Evolutionary conservation across 53 echinoderm and acorn worm species (phyloP), one percentile per base, ranked within the genome.

Genomic region (Luidia sarsii): DNA sequence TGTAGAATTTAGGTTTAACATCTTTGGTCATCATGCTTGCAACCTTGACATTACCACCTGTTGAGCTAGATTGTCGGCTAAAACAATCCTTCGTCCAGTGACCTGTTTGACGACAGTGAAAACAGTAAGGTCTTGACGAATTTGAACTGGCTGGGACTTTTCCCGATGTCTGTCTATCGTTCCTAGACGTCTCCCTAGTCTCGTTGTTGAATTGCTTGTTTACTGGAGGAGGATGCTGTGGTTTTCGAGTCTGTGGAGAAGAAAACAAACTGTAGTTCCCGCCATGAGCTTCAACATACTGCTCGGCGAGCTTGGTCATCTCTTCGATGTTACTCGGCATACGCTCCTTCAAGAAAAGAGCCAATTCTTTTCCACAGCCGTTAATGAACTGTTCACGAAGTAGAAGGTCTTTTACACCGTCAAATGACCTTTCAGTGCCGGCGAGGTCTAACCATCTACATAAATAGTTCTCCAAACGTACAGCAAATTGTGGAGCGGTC

Each of bases 401-500:
- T n/a, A 82, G 36, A 5, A 82, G 34, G 54, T 82, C 59, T 25
- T 54, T 70, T 19, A 70, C 27, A 4, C 59, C 45, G 7, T 15
- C 70, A 38, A 15, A 82, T 13, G 33, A 38, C 28, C 38, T 18
- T 2, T 68, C 39, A 11, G 49, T 29, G 23, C 20, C 33, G 5
- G 83, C 46, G 18, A 82, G 31, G 36, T 54, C 39, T n/a, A 82
- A 25, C 83, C 83, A 82, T 57, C 83, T 0, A 13, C 23, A 18
- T 6, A 82, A 82, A 28, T 82, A 82, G 24, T 82, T 52, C 13
- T 82, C 83, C 0, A 82, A 59, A 16, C 83, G 51, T n/a, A 32
- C 70, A 16, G 70, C 70, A 55, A 39, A 82, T 11, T 68, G 68
- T 36, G 49, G 29, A 9, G 41, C 69, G 15, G 68, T 70, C 65